Conservation (phyloP, 2,888 invertebrate genomes). For the Agriopis marginaria region DNA sequence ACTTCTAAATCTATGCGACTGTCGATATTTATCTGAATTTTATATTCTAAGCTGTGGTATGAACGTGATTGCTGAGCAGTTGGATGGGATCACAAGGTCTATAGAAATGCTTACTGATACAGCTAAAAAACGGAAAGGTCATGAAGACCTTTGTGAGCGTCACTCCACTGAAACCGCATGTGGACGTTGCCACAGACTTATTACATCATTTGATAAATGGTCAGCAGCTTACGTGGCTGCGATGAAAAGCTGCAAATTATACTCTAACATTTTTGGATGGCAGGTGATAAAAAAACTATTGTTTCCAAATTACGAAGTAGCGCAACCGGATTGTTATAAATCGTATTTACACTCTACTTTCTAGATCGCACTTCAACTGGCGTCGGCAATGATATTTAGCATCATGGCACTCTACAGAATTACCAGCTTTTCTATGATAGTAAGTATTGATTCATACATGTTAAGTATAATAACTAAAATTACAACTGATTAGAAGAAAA, state of each 20-base stretch:
- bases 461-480: neutral
- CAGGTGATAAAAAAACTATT: constrained; percentile 7
- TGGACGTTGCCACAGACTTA: neutral
- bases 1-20: neutral
- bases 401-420: constrained; percentile 9
- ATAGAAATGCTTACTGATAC: neutral
- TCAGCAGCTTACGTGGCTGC: constrained; percentile 3
- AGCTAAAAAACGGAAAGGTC: neutral
- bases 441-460: neutral
- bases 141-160: neutral
- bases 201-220: constrained; percentile 8
- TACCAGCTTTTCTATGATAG: neutral
- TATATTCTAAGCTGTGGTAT: neutral
- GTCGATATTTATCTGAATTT: constrained; percentile 1
- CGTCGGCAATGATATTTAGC: neutral
- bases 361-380: constrained; percentile 3
- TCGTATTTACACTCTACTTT: neutral
- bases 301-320: too few species aligned
- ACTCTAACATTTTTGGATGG: constrained; percentile 4
- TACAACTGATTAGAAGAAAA: neutral
- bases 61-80: constrained; percentile 4
- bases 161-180: neutral
- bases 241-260: neutral
- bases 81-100: constrained; percentile 9
- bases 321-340: neutral